phyloP scores from a whole-genome alignment of 2,113 vertebrate genomes.

The Chionomys nivalis region DNA sequence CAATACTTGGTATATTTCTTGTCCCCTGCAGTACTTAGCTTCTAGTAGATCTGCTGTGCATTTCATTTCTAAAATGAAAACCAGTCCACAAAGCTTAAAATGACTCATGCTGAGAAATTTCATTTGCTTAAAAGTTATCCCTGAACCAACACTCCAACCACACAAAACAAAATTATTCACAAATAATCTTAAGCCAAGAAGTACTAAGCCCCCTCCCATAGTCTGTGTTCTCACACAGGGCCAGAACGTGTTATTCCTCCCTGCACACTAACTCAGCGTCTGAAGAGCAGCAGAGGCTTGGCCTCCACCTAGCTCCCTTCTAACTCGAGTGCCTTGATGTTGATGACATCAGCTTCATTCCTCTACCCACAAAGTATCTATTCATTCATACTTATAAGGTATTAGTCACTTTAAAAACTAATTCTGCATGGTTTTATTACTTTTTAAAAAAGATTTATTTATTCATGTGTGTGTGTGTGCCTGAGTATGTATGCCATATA shows the following conservation, averaged over 20 bases:
- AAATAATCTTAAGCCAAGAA: slow-evolving; percentile 5
- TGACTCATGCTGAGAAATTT: slow-evolving; percentile 3
- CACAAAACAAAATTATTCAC: slow-evolving; percentile 32
- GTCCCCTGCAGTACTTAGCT: neutral
- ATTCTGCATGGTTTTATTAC: neutral
- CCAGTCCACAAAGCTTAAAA: slow-evolving; percentile 1
- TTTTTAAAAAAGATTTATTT: neutral
- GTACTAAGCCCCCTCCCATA: neutral
- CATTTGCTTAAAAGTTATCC: slow-evolving; percentile 49
- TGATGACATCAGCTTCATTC: slow-evolving; percentile 16
- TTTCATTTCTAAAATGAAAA: slow-evolving; percentile 37
- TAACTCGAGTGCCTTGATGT: slow-evolving; percentile 34
- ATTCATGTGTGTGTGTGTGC: neutral
- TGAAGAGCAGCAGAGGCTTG: neutral
- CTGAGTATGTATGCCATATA: neutral
- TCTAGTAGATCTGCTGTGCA: neutral
- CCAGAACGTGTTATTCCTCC: neutral
- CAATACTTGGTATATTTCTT: neutral
- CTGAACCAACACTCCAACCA: slow-evolving; percentile 27
- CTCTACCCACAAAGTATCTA: slow-evolving; percentile 49
- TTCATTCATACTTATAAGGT: slow-evolving; percentile 62
- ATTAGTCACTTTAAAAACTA: slow-evolving; percentile 69
- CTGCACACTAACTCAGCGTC: slow-evolving; percentile 12
- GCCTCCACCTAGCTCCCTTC: neutral
- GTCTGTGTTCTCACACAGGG: neutral